These are phyloP conservation scores for Spilogale gracilis DNA, from an alignment of 2,113 vertebrate species.

Conservation along the genomic window DNA sequence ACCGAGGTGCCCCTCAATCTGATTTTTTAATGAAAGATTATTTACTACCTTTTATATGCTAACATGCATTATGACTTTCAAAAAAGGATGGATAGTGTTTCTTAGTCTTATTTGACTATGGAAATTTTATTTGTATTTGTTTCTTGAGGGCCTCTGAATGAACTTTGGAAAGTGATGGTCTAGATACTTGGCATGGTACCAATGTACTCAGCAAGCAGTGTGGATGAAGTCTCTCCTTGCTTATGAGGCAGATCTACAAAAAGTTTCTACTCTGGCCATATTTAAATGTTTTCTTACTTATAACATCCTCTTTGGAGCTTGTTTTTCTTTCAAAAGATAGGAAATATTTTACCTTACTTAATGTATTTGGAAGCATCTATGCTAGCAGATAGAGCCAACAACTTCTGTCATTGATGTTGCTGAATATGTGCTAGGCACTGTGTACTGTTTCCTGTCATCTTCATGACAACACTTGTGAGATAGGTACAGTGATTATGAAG, in stretches of 20 bases:
- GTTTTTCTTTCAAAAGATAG: constrained; percentile 23
- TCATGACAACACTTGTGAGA: neutral
- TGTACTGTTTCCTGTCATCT: neutral
- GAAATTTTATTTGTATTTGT: constrained; percentile 21
- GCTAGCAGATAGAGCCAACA: neutral
- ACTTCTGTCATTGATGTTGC: neutral
- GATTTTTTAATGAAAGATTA: neutral
- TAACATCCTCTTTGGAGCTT: neutral
- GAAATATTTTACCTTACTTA: neutral
- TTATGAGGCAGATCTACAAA: neutral
- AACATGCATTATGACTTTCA: neutral
- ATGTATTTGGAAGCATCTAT: neutral
- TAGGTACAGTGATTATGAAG: neutral
- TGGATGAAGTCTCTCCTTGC: neutral
- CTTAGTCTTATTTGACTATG: neutral
- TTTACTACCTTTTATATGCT: neutral
- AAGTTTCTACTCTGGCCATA: neutral
- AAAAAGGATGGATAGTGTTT: neutral
- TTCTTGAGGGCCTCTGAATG: neutral
- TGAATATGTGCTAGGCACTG: neutral
- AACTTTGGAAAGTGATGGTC: neutral
- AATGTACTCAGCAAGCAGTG: neutral
- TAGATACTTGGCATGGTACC: neutral
- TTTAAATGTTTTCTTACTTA: neutral
- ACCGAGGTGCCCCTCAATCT: neutral